Conservation (phyloP, 2,888 invertebrate species). For the Macrophya alboannulata region DNA sequence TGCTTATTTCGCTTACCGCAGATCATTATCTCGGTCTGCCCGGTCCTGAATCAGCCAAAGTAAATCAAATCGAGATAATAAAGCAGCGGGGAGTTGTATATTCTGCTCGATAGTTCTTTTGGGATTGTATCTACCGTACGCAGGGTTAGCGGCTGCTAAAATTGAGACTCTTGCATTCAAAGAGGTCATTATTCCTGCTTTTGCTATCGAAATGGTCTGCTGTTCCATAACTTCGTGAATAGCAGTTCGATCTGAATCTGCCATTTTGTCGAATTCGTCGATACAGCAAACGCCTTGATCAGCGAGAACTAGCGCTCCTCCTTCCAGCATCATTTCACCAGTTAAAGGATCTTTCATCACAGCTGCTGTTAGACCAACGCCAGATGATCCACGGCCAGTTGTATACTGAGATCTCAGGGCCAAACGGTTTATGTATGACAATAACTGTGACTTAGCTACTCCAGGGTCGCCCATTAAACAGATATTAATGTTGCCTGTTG, state of each 20-base stretch:
- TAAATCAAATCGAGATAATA: conserved; percentile 97
- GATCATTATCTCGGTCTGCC: conserved; percentile 86
- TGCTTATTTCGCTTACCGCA: conserved; percentile 79
- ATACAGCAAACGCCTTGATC: conserved; percentile 99
- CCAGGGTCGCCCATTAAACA: conserved; percentile 99
- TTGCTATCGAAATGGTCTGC: conserved; percentile 99
- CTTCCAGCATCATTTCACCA: conserved; percentile 98
- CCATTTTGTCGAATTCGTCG: conserved; percentile 99
- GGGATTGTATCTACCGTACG: conserved; percentile 98
- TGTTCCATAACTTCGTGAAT: conserved; percentile 99
- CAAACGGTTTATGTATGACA: conserved; percentile 96
- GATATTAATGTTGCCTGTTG: conserved; percentile 94
- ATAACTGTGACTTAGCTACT: conserved; percentile 98
- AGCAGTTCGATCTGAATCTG: conserved; percentile 95
- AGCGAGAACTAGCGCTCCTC: conserved; percentile 97
- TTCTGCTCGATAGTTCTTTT: conserved; percentile 97
- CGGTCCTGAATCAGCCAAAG: conserved; percentile 96
- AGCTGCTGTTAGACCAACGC: conserved; percentile 99
- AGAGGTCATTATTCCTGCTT: conserved; percentile 99
- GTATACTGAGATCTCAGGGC: conserved; percentile 97
- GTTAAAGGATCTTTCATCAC: conserved; percentile 99
- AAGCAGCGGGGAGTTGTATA: conserved; percentile 97
- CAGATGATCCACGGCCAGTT: conserved; percentile 97
- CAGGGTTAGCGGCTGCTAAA: conserved; percentile 99
- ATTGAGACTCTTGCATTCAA: conserved; percentile 98